Base-by-base conservation (phyloP, 2,113 vertebrate species). In the Rafetus swinhoei region DNA sequence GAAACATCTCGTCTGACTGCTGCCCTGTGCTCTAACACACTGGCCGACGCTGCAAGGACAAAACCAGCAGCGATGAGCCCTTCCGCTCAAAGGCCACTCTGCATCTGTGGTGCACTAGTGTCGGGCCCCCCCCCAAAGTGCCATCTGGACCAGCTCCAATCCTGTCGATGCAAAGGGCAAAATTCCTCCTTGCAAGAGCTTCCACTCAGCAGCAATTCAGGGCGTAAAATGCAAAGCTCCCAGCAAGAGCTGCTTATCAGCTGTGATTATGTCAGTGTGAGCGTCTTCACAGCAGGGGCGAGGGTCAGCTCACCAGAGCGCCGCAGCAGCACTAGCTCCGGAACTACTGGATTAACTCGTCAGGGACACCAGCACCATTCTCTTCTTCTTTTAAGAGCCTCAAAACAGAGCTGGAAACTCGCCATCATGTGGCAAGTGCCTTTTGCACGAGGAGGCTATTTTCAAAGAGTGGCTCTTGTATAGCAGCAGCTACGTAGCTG, bases 201-300 rank as follows among this genome's bases (percentile, higher is more conserved):
- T 95, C 92, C 79, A 93, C 90, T 94, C 85, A 90, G 91, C 82
- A 95, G 89, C 77, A 95, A 93, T 90, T 92, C 91, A 91, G 87
- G 84, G 89, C 91, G 92, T 93, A 92, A 95, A 95, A 85, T 55
- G 84, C 11, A 87, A 91, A 89, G 88, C 50, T 96, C 96, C 56
- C 94, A 94, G 93, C 93, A 96, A 87, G 94, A 94, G 89, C 84
- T 96, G 94, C 92, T 94, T 87, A 95, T 95, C 94, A 96, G 90
- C 89, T 91, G 76, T 96, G 94, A 94, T 89, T 96, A 89, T 97
- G 94, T 95, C 94, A 94, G 79, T 90, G 93, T 85, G 90, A 95
- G 29, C 80, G 81, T 90, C 93, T 96, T 89, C 93, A 93, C 87
- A 97, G 95, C 92, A 95, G 89, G 86, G 87, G 95, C 96, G 94